Evolutionary conservation across 2,797 vertebrate species (phyloP), one percentile per base, ranked within the genome.

Genomic region (Malurus leucopterus): DNA sequence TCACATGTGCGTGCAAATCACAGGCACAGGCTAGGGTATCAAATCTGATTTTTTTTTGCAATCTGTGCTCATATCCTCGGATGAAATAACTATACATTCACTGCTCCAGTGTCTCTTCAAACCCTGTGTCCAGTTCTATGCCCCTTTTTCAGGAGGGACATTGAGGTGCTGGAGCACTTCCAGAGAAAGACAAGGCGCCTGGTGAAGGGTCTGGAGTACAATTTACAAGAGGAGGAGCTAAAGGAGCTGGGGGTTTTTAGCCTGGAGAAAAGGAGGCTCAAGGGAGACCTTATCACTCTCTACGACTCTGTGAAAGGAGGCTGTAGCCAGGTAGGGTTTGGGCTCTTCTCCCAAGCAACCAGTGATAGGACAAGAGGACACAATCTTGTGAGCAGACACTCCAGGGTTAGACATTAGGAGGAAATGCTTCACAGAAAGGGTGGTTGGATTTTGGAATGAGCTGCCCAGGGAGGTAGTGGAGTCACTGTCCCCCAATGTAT

Each of bases 1-100:
- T 46, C 3, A 0, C 4, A 2, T 6, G 4, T 41, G 22, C 1
- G 0, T 24, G 7, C 50, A 19, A 21, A 36, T 36, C 36, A 36
- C 36, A 11, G 3, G 4, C 40, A 22, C 36, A 32, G 57, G 27
- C 54, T 24, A 34, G 15, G 11, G 26, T 76, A 54, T 38, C 14
- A 73, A 78, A 79, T 4, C 13, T 10, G 32, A 23, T 36, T 64
- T 81, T 46, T 16, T 22, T 29, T 43, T 44, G 4, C 49, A 43
- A 61, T 59, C 29, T 73, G 3, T 70, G 9, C 24, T 65, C 51
- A 47, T 21, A 51, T 57, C 18, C 24, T 22, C 32, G 6, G 43
- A 26, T 40, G 41, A 76, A 86, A 58, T 50, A 59, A 17, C 0
- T 3, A 40, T 17, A 29, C 29, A 38, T 41, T 67, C 10, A n/a